Conservation (phyloP, 1,140 invertebrate genomes). For the Cepaea nemoralis region DNA sequence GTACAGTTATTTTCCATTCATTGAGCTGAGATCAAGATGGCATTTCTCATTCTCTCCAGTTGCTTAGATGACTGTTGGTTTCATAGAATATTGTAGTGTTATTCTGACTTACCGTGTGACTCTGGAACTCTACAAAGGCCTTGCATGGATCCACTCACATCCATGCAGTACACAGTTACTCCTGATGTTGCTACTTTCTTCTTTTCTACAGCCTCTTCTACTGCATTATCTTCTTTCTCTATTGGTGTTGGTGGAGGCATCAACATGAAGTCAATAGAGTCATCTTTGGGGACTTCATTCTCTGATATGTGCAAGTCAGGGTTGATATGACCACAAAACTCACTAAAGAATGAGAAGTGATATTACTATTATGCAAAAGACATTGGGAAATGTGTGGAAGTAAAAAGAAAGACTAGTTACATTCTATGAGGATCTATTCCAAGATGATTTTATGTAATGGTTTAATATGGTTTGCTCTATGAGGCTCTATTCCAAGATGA, state of each 20-base stretch:
- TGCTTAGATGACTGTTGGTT: too few relatives aligned
- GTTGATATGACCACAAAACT: constrained; percentile 65
- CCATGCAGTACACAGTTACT: constrained; percentile 66
- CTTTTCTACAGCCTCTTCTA: constrained; percentile 39
- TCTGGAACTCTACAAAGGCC: constrained; percentile 51
- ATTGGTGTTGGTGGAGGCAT: constrained; percentile 47
- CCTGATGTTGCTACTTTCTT: constrained; percentile 50
- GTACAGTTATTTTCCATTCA: too few relatives aligned
- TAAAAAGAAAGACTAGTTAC: too few relatives aligned
- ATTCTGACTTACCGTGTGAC: constrained; percentile 54
- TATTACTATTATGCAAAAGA: background rate
- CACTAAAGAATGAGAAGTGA: constrained; percentile 52
- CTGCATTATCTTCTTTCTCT: constrained; percentile 20
- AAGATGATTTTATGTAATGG: too few relatives aligned
- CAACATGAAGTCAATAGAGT: constrained; percentile 63
- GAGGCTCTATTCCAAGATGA: too few relatives aligned
- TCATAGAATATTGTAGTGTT: too few relatives aligned
- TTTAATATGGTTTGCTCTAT: too few relatives aligned
- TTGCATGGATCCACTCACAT: constrained; percentile 68
- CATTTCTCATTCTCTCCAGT: too few relatives aligned
- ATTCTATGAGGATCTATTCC: too few relatives aligned
- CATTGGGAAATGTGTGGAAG: too few relatives aligned
- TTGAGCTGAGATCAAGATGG: too few relatives aligned
- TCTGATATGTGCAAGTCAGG: constrained; percentile 51
- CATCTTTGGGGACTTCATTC: constrained; percentile 61